Percentiles rank a stretch among this genome's conserved stretches.
phyloP scores from a whole-genome alignment of 2,888 invertebrate species.

The Heteropelma amictum region DNA sequence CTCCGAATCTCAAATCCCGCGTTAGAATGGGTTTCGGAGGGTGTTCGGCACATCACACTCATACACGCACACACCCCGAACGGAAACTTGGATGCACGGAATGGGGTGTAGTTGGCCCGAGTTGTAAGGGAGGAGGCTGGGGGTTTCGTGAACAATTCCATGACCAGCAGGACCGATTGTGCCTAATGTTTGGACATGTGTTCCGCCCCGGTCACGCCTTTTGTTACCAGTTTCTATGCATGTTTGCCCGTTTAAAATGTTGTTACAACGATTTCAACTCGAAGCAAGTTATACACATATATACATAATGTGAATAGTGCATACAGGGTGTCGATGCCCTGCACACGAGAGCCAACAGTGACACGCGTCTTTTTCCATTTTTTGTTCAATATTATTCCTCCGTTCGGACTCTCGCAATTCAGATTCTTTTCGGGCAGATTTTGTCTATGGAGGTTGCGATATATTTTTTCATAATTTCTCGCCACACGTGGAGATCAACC shows the following conservation, averaged over 20 bases:
- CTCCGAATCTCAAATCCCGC: conserved; percentile 21
- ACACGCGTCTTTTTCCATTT: conserved; percentile 47
- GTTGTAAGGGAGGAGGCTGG: conserved; percentile 49
- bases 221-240: conserved; percentile 76
- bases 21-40: conserved; percentile 23
- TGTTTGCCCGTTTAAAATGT: conserved; percentile 75
- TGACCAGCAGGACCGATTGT: conserved; percentile 73
- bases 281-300: conserved; percentile 6
- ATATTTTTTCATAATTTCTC: not conserved
- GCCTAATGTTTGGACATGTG: conserved; percentile 77
- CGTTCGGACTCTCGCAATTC: not conserved
- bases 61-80: conserved; percentile 18
- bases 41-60: not conserved
- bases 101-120: conserved; percentile 9
- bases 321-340: conserved; percentile 27
- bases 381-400: not conserved
- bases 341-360: conserved; percentile 35
- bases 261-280: conserved; percentile 67
- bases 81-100: not conserved
- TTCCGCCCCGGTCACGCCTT: conserved; percentile 77
- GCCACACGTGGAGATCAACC: not conserved
- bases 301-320: not conserved
- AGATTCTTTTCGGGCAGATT: not conserved
- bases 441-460: too few species aligned
- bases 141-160: conserved; percentile 65